Percentiles rank a stretch among this genome's conserved stretches.
phyloP scores from a whole-genome alignment of 2,888 invertebrate genomes.

The Asteroscopus sphinx region DNA sequence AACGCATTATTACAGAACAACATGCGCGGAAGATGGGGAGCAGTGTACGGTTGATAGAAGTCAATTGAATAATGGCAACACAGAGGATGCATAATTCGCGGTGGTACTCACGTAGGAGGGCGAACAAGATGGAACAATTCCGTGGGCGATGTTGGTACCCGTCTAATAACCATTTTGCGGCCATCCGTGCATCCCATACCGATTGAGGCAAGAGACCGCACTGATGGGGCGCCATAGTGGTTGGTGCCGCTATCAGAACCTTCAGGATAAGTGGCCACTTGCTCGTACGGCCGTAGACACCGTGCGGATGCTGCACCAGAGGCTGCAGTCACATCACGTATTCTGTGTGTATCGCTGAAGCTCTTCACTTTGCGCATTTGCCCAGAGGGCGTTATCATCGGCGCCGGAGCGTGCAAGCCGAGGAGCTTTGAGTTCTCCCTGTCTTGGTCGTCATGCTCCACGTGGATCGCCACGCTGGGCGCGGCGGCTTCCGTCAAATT shows the following conservation, averaged over 20 bases:
- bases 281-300: conserved; percentile 86
- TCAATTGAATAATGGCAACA: conserved; percentile 85
- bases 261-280: conserved; percentile 85
- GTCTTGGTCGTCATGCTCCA: conserved; percentile 80
- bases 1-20: conserved; percentile 24
- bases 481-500: conserved; percentile 81
- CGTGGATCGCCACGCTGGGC: conserved; percentile 84
- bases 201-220: conserved; percentile 95
- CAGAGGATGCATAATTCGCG: conserved; percentile 80
- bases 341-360: conserved; percentile 86
- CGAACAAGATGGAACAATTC: conserved; percentile 96
- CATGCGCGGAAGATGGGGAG: conserved; percentile 54
- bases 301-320: conserved; percentile 86
- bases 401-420: conserved; percentile 72
- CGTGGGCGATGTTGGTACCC: conserved; percentile 95
- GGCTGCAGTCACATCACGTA: conserved; percentile 82
- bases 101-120: conserved; percentile 93
- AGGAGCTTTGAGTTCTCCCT: conserved; percentile 83
- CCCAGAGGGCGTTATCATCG: conserved; percentile 84
- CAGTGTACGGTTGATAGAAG: conserved; percentile 63
- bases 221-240: conserved; percentile 92
- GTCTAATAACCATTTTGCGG: conserved; percentile 94
- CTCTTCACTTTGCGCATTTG: conserved; percentile 88
- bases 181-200: conserved; percentile 97
- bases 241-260: conserved; percentile 91